These are phyloP conservation scores for Spea bombifrons DNA, from an alignment of 2,113 vertebrate genomes.

Conservation along the genomic window DNA sequence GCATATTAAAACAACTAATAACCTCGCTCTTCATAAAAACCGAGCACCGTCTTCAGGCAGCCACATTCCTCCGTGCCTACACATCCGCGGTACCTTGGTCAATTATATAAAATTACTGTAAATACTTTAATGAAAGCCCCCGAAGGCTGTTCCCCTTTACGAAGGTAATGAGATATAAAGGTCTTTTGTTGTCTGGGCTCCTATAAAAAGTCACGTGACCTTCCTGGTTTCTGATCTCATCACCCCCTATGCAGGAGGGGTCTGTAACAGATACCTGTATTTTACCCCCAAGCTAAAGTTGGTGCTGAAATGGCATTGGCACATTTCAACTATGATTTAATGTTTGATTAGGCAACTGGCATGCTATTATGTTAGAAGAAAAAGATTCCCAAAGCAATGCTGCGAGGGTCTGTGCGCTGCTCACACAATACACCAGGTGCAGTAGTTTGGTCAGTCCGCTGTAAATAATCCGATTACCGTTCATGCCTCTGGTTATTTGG, in stretches of 20 bases:
- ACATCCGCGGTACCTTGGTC: not conserved
- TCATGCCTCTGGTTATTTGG: not conserved
- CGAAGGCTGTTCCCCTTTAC: constrained; percentile 16
- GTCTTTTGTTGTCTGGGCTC: constrained; percentile 18
- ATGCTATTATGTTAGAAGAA: not conserved
- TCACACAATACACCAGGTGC: constrained; percentile 22
- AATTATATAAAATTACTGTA: constrained; percentile 26
- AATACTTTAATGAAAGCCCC: constrained; percentile 16
- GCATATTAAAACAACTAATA: constrained; percentile 15
- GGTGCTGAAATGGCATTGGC: constrained; percentile 11
- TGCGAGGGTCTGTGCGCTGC: constrained; percentile 16
- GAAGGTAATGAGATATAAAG: not conserved
- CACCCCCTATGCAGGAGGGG: not conserved
- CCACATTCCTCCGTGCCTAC: constrained; percentile 1
- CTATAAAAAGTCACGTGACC: not conserved
- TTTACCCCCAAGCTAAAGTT: not conserved
- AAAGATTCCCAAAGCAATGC: constrained; percentile 20
- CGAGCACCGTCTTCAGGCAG: not conserved
- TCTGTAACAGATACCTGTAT: not conserved
- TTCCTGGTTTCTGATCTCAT: constrained; percentile 14
- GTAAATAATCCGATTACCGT: constrained; percentile 39
- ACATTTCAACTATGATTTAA: constrained; percentile 44
- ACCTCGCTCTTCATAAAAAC: constrained; percentile 10
- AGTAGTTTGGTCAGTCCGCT: constrained; percentile 37
- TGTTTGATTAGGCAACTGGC: constrained; percentile 41